Evolutionary conservation across 2,797 vertebrate species (phyloP).

Genomic region (Nyctalus aviator): DNA sequence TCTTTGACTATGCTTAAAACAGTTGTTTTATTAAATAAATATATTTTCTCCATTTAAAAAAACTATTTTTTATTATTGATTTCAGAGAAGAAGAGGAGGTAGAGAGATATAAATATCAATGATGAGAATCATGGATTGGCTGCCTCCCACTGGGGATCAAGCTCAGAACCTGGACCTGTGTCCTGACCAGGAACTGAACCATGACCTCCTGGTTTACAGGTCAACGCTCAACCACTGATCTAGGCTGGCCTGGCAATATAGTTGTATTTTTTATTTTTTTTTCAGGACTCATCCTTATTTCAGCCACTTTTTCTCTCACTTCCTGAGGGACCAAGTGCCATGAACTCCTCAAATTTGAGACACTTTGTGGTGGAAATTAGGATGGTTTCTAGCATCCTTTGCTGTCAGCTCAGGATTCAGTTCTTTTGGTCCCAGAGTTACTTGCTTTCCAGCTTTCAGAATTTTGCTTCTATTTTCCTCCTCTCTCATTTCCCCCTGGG

Average conservation of each 20-base stretch:
- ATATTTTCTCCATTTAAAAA: too few species aligned
- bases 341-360: neutral
- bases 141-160: too few species aligned
- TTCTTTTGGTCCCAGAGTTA: slow-evolving; percentile 50
- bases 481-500: slow-evolving; percentile 6
- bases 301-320: neutral
- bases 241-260: neutral
- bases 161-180: too few species aligned
- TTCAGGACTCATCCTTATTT: neutral
- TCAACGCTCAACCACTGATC: too few species aligned
- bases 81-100: too few species aligned
- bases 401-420: slow-evolving; percentile 42
- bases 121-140: too few species aligned
- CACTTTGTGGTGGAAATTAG: neutral
- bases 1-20: neutral
- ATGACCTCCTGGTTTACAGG: too few species aligned
- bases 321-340: neutral
- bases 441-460: slow-evolving; percentile 64
- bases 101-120: too few species aligned
- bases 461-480: slow-evolving; percentile 66
- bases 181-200: too few species aligned
- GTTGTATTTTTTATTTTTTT: neutral
- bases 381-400: slow-evolving; percentile 50
- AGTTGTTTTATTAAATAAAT: neutral
- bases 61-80: too few species aligned